Base-by-base conservation (phyloP, 2,888 invertebrate genomes). In the Drosophila acutilabella region DNA sequence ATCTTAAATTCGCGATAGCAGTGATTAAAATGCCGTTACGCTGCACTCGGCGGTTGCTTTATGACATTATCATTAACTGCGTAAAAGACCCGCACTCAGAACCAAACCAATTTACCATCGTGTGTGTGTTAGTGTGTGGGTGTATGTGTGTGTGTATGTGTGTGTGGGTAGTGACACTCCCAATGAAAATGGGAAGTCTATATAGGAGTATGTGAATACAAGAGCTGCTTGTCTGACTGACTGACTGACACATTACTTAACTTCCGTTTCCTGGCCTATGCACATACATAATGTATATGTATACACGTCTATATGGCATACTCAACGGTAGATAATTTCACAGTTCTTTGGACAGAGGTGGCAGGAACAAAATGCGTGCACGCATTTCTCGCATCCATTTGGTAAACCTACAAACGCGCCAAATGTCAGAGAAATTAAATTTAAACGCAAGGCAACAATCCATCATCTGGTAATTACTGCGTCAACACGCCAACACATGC, bases 391-490 rank as follows among this genome's bases (percentile, higher is more conserved):
- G 69, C 75, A 85, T 85, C 74, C 88, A 86, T 80, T 85, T 83
- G 75, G 80, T 78, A 71, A 71, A 78, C 81, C 80, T 81, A 82
- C 87, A 69, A 84, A 84, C 72, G 86, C 84, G 81, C 85, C 85
- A 85, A 82, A 88, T 86, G 84, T 81, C 88, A 87, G 85, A 78
- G 82, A 85, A 88, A 88, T 86, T 86, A 86, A 88, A 88, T 86
- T 86, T 88, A 84, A 86, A 86, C 89, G 85, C 87, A 88, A 84
- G 75, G 84, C 81, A 88, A 81, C 89, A 85, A 85, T 85, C 89
- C 87, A 85, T 85, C 85, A 86, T 86, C 84, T 81, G 87, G 89
- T 88, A 86, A 86, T 86, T 86, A 86, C 89, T 78, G 78, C 87
- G 85, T 86, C 85, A 86, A 86, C 86, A 84, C 84, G 82, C 78